phyloP scores from a whole-genome alignment of 1,140 invertebrate species.

The Formica exsecta region DNA sequence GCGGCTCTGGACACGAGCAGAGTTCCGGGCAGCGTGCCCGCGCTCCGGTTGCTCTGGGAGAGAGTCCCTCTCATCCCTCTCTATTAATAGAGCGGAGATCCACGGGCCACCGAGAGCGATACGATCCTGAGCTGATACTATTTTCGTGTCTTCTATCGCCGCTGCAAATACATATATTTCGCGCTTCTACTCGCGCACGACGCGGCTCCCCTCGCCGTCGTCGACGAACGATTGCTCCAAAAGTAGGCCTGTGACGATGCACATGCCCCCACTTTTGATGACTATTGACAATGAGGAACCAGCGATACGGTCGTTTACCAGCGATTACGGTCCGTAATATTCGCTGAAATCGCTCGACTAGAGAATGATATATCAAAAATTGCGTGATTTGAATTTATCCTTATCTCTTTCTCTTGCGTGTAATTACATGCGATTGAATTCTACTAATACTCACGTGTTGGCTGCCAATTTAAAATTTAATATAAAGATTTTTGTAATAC shows the following conservation, averaged over 20 bases:
- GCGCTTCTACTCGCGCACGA: conserved; percentile 48
- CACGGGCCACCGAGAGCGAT: conserved; percentile 74
- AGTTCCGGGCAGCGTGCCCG: conserved; percentile 58
- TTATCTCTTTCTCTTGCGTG: not conserved
- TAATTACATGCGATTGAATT: not conserved
- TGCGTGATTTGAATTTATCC: not conserved
- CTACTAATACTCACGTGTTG: too few species aligned
- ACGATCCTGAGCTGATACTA: conserved; percentile 80
- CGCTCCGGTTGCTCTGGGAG: conserved; percentile 9
- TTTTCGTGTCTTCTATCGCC: conserved; percentile 74
- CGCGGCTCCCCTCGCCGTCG: conserved; percentile 22
- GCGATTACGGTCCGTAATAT: not conserved
- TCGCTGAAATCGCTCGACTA: not conserved
- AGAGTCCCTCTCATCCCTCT: conserved; percentile 46
- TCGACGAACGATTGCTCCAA: conserved; percentile 36
- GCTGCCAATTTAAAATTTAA: not conserved
- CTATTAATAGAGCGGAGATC: conserved; percentile 80
- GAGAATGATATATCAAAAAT: not conserved
- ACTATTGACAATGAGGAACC: conserved; percentile 29
- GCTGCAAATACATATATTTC: conserved; percentile 11
- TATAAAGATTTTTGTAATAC: not conserved
- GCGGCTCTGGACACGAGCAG: conserved; percentile 60
- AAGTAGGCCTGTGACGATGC: conserved; percentile 45
- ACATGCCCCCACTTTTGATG: conserved; percentile 3
- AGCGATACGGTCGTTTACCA: not conserved